phyloP scores from a whole-genome alignment of 2,113 vertebrate species.

The Pelecanoides urinatrix region DNA sequence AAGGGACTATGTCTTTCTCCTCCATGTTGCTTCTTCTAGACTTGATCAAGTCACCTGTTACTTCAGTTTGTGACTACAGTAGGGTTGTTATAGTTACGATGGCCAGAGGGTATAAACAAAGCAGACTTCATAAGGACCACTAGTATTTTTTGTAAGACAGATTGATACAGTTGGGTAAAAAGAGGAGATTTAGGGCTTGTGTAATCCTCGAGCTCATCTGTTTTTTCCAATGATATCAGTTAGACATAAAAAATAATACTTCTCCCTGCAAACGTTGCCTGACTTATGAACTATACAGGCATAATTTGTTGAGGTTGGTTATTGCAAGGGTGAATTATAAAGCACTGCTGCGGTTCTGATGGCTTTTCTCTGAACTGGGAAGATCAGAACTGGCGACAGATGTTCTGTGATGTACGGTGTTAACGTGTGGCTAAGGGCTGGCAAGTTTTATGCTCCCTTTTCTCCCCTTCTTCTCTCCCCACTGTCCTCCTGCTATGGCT shows the following conservation, averaged over 20 bases:
- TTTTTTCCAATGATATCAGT: background rate
- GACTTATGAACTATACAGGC: background rate
- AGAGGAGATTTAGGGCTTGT: background rate
- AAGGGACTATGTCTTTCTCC: background rate
- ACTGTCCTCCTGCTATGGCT: background rate
- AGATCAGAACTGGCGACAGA: background rate
- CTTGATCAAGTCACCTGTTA: background rate
- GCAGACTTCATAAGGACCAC: background rate
- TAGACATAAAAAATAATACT: background rate
- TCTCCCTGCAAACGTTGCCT: background rate
- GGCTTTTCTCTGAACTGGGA: background rate
- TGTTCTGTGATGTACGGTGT: background rate
- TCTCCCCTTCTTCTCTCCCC: background rate
- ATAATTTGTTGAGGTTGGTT: background rate
- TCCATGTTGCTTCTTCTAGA: background rate
- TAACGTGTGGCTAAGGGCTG: accelerated
- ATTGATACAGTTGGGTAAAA: background rate
- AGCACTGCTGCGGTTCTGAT: background rate
- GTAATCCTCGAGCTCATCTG: background rate
- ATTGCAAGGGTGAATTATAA: background rate
- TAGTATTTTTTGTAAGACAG: background rate
- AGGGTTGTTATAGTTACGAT: background rate
- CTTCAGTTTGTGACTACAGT: background rate
- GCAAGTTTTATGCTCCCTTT: background rate
- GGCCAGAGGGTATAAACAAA: background rate